Conservation (phyloP, 2,113 vertebrate species). For the Glareola pratincola region DNA sequence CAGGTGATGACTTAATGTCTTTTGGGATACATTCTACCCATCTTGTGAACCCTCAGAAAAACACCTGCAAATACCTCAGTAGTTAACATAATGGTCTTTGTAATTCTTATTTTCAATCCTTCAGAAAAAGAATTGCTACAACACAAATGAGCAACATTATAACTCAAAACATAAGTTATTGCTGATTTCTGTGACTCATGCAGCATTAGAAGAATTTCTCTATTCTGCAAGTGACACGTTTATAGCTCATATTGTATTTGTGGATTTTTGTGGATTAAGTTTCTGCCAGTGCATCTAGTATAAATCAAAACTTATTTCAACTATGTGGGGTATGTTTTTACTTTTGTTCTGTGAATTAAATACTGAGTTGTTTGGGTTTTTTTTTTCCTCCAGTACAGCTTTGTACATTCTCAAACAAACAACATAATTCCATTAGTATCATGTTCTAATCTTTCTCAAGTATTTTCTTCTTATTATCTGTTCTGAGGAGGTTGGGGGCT, state of each 20-base stretch:
- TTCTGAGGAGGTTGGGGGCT: neutral
- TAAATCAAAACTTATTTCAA: neutral
- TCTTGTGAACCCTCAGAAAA: neutral
- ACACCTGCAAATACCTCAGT: neutral
- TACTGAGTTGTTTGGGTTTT: neutral
- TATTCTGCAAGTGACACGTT: neutral
- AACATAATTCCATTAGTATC: neutral
- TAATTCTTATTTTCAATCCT: neutral
- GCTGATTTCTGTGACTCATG: neutral
- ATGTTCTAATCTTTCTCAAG: neutral
- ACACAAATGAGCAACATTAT: neutral
- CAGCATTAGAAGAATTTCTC: neutral
- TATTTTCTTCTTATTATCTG: neutral
- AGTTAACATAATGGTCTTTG: neutral
- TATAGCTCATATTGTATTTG: neutral
- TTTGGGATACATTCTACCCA: neutral
- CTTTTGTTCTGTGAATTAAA: neutral
- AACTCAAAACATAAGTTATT: neutral
- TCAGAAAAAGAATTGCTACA: neutral
- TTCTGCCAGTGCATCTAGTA: neutral
- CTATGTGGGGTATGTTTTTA: neutral
- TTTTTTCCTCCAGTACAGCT: neutral
- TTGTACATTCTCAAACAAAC: fast-evolving
- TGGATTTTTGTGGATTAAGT: neutral
- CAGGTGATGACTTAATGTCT: neutral